These are phyloP conservation scores for Leistus spinibarbis DNA, from an alignment of 2,888 invertebrate genomes.

Conservation along the genomic window DNA sequence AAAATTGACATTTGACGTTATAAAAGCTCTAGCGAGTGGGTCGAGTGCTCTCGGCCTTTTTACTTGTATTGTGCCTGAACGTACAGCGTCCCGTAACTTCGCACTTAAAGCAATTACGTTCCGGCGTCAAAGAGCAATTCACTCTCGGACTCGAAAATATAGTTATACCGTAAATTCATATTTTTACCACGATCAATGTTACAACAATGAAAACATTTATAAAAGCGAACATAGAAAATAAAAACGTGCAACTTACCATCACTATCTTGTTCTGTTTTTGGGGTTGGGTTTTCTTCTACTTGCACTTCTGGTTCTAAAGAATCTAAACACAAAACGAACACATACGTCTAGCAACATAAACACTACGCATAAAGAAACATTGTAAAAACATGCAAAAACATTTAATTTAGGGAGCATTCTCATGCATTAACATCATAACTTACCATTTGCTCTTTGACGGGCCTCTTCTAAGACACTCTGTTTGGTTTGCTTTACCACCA, in stretches of 20 bases:
- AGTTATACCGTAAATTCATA: not conserved
- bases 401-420: not conserved
- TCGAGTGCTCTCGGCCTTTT: slow-evolving; percentile 40
- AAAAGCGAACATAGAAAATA: slow-evolving; percentile 15
- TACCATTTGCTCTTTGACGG: slow-evolving; percentile 86
- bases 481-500: slow-evolving; percentile 94
- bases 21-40: slow-evolving; percentile 53
- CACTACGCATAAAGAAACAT: slow-evolving; percentile 44
- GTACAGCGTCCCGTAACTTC: slow-evolving; percentile 48
- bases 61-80: slow-evolving; percentile 48
- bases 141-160: not conserved
- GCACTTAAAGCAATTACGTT: slow-evolving; percentile 47
- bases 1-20: slow-evolving; percentile 56
- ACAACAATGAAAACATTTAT: not conserved
- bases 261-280: slow-evolving; percentile 54
- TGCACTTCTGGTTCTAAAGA: slow-evolving; percentile 53
- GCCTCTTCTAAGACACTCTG: slow-evolving; percentile 91
- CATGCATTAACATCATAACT: slow-evolving; percentile 51
- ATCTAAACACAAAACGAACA: slow-evolving; percentile 32
- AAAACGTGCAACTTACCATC: slow-evolving; percentile 59
- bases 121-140: slow-evolving; percentile 27
- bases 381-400: slow-evolving; percentile 35
- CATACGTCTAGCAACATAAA: slow-evolving; percentile 41
- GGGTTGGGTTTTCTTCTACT: slow-evolving; percentile 48
- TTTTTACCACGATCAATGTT: not conserved